Evolutionary conservation across 2,113 vertebrate species (phyloP).

Genomic region (Scomber japonicus): DNA sequence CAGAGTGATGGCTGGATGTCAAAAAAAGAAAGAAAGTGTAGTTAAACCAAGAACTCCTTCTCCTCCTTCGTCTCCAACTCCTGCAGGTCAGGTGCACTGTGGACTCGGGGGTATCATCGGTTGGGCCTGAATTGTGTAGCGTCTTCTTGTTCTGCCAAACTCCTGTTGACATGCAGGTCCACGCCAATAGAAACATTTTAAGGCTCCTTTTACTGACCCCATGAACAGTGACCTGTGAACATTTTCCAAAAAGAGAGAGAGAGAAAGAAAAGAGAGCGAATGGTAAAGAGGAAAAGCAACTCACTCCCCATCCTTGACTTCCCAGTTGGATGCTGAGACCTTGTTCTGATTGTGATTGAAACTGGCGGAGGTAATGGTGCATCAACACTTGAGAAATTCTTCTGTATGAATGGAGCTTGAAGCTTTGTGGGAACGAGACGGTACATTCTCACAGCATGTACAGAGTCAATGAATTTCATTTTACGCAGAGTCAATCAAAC

Average conservation of each 20-base stretch:
- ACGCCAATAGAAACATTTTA: constrained; percentile 68
- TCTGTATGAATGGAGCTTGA: constrained; percentile 16
- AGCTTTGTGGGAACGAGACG: constrained; percentile 12
- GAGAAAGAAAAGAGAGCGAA: background rate
- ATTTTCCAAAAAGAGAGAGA: constrained; percentile 28
- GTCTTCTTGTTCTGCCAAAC: constrained; percentile 53
- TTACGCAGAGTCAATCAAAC: background rate
- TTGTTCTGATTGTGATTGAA: constrained; percentile 24
- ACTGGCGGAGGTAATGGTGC: constrained; percentile 39
- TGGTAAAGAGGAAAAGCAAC: too few species aligned
- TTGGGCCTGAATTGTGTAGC: constrained; percentile 24
- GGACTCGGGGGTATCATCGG: constrained; percentile 39
- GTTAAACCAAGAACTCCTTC: constrained; percentile 52
- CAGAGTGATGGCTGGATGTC: constrained; percentile 64
- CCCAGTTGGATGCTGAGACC: constrained; percentile 39
- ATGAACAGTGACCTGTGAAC: constrained; percentile 9
- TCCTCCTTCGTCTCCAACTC: constrained; percentile 25
- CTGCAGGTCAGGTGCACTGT: constrained; percentile 65
- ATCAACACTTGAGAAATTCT: constrained; percentile 12
- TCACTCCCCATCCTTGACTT: background rate
- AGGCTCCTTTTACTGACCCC: constrained; percentile 34
- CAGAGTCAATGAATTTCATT: background rate
- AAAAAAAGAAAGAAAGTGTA: constrained; percentile 44
- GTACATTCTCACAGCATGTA: background rate
- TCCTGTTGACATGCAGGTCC: constrained; percentile 51